Evolutionary conservation across 2,113 vertebrate species (phyloP), one percentile per base, ranked within the genome.

Genomic region (Neomonachus schauinslandi): DNA sequence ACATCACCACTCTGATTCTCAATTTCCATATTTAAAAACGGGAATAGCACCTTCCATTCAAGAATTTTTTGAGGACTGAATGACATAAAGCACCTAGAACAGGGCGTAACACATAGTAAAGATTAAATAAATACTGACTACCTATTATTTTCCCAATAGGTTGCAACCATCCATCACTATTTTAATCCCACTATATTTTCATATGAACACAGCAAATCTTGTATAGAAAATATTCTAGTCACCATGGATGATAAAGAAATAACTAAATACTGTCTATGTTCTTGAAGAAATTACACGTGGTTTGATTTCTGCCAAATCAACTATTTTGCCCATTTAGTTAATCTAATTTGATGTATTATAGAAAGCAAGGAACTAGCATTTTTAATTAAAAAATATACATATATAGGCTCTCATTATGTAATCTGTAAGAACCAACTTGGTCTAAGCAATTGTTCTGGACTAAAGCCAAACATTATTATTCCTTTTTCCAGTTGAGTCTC

Each of bases 291-390:
- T 88, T 87, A 84, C 24, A 94, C 67, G n/a, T n/a, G 57, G 55
- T 53, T 92, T 90, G 65, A 91, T 96, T 91, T 95, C 39, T 97
- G 76, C 76, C 63, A 93, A 94, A 85, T 91, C 72, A 85, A 95
- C 96, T 91, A 95, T 90, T 95, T 96, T 82, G n/a, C 21, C 65
- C 69, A 84, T 90, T 97, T 91, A 80, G 5, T 79, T 69, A 24
- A 95, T 77, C 36, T 39, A 42, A 61, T 82, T 87, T 93, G 57
- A 69, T 90, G 39, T 57, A 65, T 92, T 92, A 85, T 3, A 96
- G 33, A 96, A 93, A 96, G 46, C 57, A 94, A 85, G 88, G 61
- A 91, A 36, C 9, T 76, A 93, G 13, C 15, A 24, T 91, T 92
- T 90, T 94, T 57, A 80, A 74, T 95, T 76, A 74, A 46, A 74